A percentile compares a stretch with the other conserved stretches of the same genome.
Conservation (phyloP, 2,113 vertebrate genomes). For the Mirza zaza region DNA sequence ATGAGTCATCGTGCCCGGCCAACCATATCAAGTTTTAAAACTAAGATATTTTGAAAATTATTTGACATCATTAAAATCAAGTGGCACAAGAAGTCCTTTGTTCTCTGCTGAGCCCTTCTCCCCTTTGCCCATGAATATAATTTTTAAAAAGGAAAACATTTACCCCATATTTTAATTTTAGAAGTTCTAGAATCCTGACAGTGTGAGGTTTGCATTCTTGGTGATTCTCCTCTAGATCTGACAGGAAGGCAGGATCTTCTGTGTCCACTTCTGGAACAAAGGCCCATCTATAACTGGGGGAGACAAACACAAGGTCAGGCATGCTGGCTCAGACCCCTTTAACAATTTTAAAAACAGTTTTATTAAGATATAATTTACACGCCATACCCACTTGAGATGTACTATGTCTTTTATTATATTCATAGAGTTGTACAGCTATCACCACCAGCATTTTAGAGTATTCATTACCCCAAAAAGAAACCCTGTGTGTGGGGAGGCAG, state of each 20-base stretch:
- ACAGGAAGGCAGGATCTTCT: constrained; percentile 83
- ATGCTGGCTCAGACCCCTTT: not conserved
- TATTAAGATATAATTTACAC: not conserved
- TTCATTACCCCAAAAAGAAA: not conserved
- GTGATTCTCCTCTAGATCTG: constrained; percentile 88
- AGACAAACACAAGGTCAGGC: constrained; percentile 13
- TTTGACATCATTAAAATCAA: not conserved
- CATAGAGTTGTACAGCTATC: not conserved
- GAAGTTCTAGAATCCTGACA: constrained; percentile 89
- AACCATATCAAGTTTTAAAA: not conserved
- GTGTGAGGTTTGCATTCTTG: constrained; percentile 93
- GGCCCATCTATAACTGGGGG: constrained; percentile 95
- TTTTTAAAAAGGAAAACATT: constrained; percentile 53
- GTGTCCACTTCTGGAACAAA: constrained; percentile 97
- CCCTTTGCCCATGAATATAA: no score
- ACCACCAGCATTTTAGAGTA: not conserved
- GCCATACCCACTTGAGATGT: not conserved
- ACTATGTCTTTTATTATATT: not conserved
- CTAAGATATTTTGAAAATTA: not conserved
- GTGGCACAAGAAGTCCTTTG: not conserved
- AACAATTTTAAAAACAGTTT: not conserved
- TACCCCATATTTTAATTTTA: constrained; percentile 90
- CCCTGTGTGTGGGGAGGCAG: no score
- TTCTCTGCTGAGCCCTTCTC: not conserved
- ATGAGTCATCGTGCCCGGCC: no score